A percentile compares a stretch with the other conserved stretches of the same genome.
Evolutionary conservation across 2,113 vertebrate species (phyloP).

Genomic region (Megatriorchis doriae): DNA sequence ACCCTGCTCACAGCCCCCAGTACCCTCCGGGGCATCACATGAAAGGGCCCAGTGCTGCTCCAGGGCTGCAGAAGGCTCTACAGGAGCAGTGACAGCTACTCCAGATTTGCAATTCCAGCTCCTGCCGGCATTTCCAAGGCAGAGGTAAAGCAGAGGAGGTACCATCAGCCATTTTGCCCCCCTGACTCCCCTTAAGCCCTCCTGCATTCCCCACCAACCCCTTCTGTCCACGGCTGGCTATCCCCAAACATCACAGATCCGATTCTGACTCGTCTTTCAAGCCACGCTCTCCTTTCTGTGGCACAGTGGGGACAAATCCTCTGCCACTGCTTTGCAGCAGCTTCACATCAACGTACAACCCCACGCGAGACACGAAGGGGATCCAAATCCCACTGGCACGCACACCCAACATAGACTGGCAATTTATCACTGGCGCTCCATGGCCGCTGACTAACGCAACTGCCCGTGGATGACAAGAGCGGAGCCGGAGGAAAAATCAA

Average conservation of each 20-base stretch:
- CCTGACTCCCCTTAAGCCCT: neutral
- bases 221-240: neutral
- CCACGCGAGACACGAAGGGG: accelerated
- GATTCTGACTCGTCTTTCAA: neutral
- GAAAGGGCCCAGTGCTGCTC: neutral
- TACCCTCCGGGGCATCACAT: accelerated
- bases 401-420: neutral
- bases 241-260: neutral
- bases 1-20: neutral
- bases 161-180: neutral
- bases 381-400: neutral
- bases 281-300: neutral
- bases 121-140: neutral
- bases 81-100: neutral
- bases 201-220: neutral
- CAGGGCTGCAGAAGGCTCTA: neutral
- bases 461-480: accelerated
- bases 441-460: neutral
- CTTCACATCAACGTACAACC: neutral
- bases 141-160: neutral
- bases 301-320: accelerated
- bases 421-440: accelerated
- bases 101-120: neutral
- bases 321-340: neutral
- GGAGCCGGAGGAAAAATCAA: neutral